phyloP scores from a whole-genome alignment of 1,140 invertebrate genomes.

The Plodia interpunctella region DNA sequence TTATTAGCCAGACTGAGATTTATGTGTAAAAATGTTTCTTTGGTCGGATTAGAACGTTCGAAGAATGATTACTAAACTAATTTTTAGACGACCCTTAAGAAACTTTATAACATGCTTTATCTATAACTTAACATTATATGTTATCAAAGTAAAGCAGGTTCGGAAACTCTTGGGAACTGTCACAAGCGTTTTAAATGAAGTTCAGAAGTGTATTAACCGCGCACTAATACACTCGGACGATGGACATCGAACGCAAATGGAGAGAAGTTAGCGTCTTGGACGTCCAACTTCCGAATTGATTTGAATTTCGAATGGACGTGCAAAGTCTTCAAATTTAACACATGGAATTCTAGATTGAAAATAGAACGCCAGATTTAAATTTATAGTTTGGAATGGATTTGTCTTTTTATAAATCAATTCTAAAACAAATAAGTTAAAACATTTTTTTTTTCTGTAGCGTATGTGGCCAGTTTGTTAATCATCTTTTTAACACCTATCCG shows the following conservation, averaged over 20 bases:
- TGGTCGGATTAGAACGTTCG: not conserved
- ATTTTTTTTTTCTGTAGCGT: too few relatives aligned
- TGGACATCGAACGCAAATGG: constrained; percentile 31
- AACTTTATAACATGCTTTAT: too few relatives aligned
- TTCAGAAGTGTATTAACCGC: constrained; percentile 40
- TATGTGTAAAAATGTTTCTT: not conserved
- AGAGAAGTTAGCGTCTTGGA: constrained; percentile 16
- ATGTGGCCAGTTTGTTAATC: not conserved
- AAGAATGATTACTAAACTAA: too few relatives aligned
- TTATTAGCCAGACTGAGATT: not conserved
- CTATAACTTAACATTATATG: constrained; percentile 1
- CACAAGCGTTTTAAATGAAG: constrained; percentile 34
- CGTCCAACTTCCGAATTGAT: constrained; percentile 7
- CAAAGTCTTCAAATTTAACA: constrained; percentile 9
- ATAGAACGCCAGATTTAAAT: constrained; percentile 6
- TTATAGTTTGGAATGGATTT: constrained; percentile 13
- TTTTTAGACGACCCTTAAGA: too few relatives aligned
- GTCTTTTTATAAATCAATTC: too few relatives aligned
- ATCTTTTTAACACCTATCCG: constrained; percentile 4
- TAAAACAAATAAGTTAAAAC: too few relatives aligned
- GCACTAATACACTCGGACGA: constrained; percentile 29
- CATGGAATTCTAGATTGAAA: constrained; percentile 3
- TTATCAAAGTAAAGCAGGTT: constrained; percentile 35
- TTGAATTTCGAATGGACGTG: constrained; percentile 12
- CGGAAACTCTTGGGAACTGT: constrained; percentile 30